These are phyloP conservation scores for Notothenia coriiceps DNA, from an alignment of 2,113 vertebrate genomes.

Conservation along the genomic window DNA sequence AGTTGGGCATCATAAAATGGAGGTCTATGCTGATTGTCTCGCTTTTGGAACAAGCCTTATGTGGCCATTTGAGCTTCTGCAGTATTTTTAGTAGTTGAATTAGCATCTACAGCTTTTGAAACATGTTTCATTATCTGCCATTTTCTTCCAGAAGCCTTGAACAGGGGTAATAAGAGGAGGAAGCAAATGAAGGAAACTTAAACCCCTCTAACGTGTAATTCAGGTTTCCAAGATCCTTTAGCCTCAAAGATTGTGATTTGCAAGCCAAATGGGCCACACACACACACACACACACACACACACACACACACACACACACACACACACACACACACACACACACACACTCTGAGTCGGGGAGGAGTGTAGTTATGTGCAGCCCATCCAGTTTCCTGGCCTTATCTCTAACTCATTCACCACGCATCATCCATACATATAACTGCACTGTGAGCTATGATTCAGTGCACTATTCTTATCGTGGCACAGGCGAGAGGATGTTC, in stretches of 20 bases:
- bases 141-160: background rate
- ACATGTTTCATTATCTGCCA: too few species aligned
- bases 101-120: background rate
- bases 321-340: slow-evolving; percentile 1
- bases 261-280: background rate
- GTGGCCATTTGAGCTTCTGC: too few species aligned
- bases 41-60: too few species aligned
- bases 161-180: slow-evolving; percentile 13
- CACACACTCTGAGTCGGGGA: background rate
- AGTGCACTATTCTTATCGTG: slow-evolving; percentile 74
- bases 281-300: slow-evolving; percentile 6
- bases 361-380: slow-evolving; percentile 43
- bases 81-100: too few species aligned
- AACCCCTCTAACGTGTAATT: slow-evolving; percentile 34
- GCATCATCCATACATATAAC: slow-evolving; percentile 67
- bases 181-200: slow-evolving; percentile 16
- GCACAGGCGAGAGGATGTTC: slow-evolving; percentile 62
- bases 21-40: too few species aligned
- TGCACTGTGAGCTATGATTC: slow-evolving; percentile 73
- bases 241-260: slow-evolving; percentile 40
- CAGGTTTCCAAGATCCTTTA: slow-evolving; percentile 35
- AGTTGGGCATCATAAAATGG: too few species aligned
- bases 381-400: slow-evolving; percentile 53
- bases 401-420: slow-evolving; percentile 69
- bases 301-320: slow-evolving; percentile 11